phyloP scores from a whole-genome alignment of 2,888 invertebrate species.

The Brachypterus glaber region DNA sequence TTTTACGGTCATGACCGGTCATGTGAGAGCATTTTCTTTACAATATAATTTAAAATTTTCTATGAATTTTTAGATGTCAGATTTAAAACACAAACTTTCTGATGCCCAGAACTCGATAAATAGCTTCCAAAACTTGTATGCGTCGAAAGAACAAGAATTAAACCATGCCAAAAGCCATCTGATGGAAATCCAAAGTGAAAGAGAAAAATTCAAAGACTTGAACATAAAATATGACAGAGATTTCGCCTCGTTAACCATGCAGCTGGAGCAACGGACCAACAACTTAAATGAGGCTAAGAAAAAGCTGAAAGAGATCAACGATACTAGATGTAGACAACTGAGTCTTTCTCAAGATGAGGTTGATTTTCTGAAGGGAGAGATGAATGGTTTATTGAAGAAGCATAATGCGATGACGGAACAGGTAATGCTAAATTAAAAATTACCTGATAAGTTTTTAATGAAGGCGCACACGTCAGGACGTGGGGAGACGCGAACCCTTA shows the following conservation, averaged over 20 bases:
- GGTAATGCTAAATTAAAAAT: too few relatives aligned
- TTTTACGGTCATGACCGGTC: background rate
- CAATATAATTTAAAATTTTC: background rate
- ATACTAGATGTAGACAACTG: conserved; percentile 22
- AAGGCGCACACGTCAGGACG: too few relatives aligned
- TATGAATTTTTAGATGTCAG: conserved; percentile 22
- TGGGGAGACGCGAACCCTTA: too few relatives aligned
- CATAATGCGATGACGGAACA: too few relatives aligned
- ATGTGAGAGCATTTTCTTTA: background rate
- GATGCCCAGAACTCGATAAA: conserved; percentile 18
- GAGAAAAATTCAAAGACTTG: conserved; percentile 2
- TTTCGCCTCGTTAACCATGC: conserved; percentile 20
- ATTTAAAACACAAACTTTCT: conserved; percentile 26
- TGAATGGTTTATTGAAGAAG: conserved; percentile 28
- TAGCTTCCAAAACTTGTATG: conserved; percentile 13
- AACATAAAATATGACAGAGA: conserved; percentile 13
- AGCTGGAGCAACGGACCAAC: conserved; percentile 21
- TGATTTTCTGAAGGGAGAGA: conserved; percentile 29
- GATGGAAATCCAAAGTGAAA: conserved; percentile 14
- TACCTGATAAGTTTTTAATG: too few relatives aligned
- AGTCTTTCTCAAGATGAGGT: conserved; percentile 30
- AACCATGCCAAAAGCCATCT: conserved; percentile 22
- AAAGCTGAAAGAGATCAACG: conserved; percentile 22
- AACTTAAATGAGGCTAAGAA: conserved; percentile 25
- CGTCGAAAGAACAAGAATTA: conserved; percentile 24